Evolutionary conservation across 2,888 invertebrate genomes (phyloP), one percentile per base, ranked within the genome.

Genomic region (Harmothoe impar): DNA sequence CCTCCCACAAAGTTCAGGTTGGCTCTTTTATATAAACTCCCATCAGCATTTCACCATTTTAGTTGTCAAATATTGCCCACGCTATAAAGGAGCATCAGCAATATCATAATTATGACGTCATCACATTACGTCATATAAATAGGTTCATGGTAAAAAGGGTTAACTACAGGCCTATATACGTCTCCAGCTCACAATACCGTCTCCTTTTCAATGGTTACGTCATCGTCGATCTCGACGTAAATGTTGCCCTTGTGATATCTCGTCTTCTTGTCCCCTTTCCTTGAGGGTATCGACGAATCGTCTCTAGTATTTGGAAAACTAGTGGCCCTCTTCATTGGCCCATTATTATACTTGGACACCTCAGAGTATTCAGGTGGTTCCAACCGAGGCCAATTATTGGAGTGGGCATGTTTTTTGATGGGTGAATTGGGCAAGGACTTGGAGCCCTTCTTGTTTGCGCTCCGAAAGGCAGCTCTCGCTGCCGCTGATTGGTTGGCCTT

Each of bases 111-210:
- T n/a, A 3, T n/a, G 20, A 20, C n/a, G 62, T 62, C 23, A 62
- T 62, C 20, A 62, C n/a, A 62, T 62, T 43, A 15, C 15, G 62
- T 5, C 20, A 62, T 62, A 43, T 43, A 43, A 62, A 62, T 20
- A 62, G 62, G n/a, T 62, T 62, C 43, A 43, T 43, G 43, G 43
- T 43, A 43, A 43, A 43, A 43, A 43, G 3, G 43, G 43, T 3
- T 43, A 43, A 43, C 43, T 43, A 43, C 10, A 7, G 20, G 62
- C 7, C 62, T 62, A 62, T 20, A n/a, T n/a, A 3, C n/a, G 15
- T 62, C 1, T 62, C 20, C n/a, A 52, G 81, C 72, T 90, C 90
- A 90, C 52, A 90, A 89, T 43, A 90, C 90, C 23, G 90, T 90
- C 52, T 90, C 90, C 20, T 89, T 90, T 33, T 90, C 90, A n/a